A percentile compares a stretch with the other conserved stretches of the same genome.
phyloP scores from a whole-genome alignment of 2,888 invertebrate species.

The Serripes groenlandicus region DNA sequence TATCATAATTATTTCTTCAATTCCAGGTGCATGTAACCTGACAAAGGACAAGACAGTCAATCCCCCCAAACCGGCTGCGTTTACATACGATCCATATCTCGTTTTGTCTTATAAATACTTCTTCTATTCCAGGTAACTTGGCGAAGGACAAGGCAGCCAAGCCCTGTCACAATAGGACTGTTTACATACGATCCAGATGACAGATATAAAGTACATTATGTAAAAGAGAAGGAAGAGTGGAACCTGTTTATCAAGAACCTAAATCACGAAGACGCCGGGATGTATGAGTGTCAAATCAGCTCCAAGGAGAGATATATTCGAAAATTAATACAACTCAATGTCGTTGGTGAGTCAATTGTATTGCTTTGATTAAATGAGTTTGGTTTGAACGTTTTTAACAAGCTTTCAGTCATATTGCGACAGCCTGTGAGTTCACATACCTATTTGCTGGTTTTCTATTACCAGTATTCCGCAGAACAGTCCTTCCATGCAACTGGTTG shows the following conservation, averaged over 20 bases:
- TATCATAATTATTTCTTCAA: too few species aligned
- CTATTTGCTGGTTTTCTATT: too few species aligned
- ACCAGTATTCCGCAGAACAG: neutral
- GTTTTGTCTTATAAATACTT: neutral
- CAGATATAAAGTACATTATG: conserved; percentile 69
- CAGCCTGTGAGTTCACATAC: too few species aligned
- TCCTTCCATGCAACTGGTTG: too few species aligned
- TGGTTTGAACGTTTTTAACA: too few species aligned
- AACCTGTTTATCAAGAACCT: conserved; percentile 78
- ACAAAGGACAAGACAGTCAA: too few species aligned
- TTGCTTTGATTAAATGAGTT: too few species aligned
- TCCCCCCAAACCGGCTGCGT: too few species aligned
- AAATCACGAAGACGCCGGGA: conserved; percentile 72
- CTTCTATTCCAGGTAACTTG: conserved; percentile 78
- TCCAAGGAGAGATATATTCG: conserved; percentile 76
- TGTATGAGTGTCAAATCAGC: conserved; percentile 82
- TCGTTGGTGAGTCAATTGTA: conserved; percentile 69
- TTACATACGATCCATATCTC: too few species aligned
- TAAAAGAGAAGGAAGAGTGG: conserved; percentile 75
- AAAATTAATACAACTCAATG: conserved; percentile 73
- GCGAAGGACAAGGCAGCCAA: conserved; percentile 78
- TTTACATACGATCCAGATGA: conserved; percentile 75
- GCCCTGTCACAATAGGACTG: conserved; percentile 79
- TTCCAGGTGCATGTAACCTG: too few species aligned
- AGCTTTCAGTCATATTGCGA: too few species aligned